Evolutionary conservation across 2,113 vertebrate genomes (phyloP).

Genomic region (Callocephalon fimbriatum): DNA sequence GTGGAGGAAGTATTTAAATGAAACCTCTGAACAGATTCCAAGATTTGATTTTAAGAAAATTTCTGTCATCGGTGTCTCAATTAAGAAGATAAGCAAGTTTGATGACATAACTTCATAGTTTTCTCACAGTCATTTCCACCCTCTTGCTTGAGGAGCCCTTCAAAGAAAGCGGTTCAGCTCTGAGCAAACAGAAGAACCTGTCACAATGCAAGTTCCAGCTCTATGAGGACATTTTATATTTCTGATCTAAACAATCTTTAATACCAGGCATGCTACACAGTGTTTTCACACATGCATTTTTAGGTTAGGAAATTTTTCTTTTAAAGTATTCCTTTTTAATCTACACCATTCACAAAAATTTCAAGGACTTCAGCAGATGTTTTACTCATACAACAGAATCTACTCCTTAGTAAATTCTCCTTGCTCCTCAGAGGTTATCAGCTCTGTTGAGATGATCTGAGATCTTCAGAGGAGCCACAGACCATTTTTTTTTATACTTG

Average conservation of each 20-base stretch:
- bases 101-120: background rate
- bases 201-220: rapidly evolving
- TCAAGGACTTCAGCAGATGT: background rate
- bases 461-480: background rate
- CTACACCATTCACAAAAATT: background rate
- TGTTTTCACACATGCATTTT: background rate
- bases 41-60: background rate
- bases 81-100: background rate
- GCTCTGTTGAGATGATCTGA: background rate
- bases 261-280: background rate
- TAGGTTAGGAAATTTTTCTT: background rate
- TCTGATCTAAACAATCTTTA: background rate
- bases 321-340: background rate
- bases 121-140: background rate
- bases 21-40: background rate
- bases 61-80: background rate
- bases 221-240: background rate
- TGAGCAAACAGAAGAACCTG: background rate
- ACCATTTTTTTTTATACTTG: background rate
- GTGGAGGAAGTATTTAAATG: background rate
- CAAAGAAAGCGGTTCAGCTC: background rate
- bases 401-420: background rate
- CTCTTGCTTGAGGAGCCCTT: background rate
- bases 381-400: background rate
- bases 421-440: background rate